Conservation (phyloP, 1,140 invertebrate species). For the Aphaenogaster rudis region DNA sequence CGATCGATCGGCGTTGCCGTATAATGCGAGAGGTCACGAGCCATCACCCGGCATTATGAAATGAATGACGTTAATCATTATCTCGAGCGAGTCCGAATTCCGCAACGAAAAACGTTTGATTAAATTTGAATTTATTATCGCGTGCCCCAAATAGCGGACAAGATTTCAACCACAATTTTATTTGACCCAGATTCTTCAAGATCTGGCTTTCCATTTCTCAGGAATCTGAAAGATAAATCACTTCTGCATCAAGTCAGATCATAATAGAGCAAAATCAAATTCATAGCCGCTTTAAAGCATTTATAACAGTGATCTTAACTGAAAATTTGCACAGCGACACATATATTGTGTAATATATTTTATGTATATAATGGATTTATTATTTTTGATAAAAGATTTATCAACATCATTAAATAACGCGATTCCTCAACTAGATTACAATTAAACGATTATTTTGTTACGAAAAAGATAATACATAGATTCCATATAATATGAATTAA, state of each 20-base stretch:
- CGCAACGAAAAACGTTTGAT: constrained; percentile 24
- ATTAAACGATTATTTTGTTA: background rate
- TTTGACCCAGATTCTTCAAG: constrained; percentile 31
- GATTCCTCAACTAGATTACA: background rate
- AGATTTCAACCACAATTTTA: constrained; percentile 52
- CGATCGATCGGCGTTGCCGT: constrained; percentile 39
- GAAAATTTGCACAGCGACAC: background rate
- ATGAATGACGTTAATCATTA: constrained; percentile 61
- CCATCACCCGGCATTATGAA: constrained; percentile 51
- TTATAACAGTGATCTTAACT: background rate
- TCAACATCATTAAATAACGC: background rate
- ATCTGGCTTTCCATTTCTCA: constrained; percentile 22
- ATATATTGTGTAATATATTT: background rate
- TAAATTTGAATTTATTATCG: constrained; percentile 47
- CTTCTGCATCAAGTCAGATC: constrained; percentile 21
- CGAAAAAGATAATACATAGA: too few species aligned
- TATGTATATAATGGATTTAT: background rate
- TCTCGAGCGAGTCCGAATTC: background rate
- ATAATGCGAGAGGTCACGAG: constrained; percentile 48
- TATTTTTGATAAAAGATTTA: background rate
- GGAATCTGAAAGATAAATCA: constrained; percentile 35
- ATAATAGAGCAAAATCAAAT: constrained; percentile 39
- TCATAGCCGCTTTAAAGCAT: background rate
- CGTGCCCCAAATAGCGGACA: background rate
- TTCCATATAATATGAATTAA: background rate